Conservation (phyloP, 2,797 vertebrate species). For the Esox masquinongy region DNA sequence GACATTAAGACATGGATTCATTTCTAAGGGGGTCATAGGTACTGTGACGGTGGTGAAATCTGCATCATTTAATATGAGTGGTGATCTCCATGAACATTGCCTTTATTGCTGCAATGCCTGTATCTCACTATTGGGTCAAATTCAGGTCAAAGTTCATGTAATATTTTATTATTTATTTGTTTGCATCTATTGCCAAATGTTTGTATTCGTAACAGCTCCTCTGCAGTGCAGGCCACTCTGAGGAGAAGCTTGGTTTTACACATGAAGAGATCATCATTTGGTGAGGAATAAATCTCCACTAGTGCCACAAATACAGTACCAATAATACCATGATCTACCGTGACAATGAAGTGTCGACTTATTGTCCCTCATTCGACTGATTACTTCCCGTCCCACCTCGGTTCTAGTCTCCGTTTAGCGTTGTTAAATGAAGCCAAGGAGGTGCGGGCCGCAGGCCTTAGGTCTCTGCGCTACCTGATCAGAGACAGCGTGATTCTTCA, state of each 20-base stretch:
- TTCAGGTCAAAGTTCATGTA: background rate
- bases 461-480: constrained; percentile 84
- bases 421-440: constrained; percentile 88
- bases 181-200: background rate
- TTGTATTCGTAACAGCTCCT: constrained; percentile 74
- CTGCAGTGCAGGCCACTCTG: constrained; percentile 81
- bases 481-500: constrained; percentile 81
- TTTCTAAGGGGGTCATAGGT: too few relatives aligned
- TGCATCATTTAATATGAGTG: too few relatives aligned
- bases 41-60: too few relatives aligned
- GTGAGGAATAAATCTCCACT: constrained; percentile 52
- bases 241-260: constrained; percentile 85
- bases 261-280: constrained; percentile 87
- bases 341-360: background rate
- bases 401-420: constrained; percentile 78
- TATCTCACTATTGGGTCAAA: too few relatives aligned
- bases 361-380: background rate
- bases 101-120: too few relatives aligned
- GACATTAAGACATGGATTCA: background rate
- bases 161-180: constrained; percentile 20
- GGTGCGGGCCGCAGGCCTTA: constrained; percentile 84
- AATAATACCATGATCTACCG: background rate
- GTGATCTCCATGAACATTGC: too few relatives aligned
- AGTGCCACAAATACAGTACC: background rate
- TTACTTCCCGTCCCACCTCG: background rate